Conservation (phyloP, 2,888 invertebrate species). For the Leptura quadrifasciata region DNA sequence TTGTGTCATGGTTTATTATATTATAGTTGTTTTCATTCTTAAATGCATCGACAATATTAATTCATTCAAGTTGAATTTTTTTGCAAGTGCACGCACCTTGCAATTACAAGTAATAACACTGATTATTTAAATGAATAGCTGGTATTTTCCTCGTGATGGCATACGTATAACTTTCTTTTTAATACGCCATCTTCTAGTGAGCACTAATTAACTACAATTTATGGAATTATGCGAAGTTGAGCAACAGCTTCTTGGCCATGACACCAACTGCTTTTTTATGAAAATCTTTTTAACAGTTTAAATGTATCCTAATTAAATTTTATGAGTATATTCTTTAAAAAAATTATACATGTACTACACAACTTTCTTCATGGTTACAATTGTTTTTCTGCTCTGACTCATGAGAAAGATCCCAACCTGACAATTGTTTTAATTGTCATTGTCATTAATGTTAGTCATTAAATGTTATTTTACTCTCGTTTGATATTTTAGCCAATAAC, state of each 20-base stretch:
- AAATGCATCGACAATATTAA: not conserved
- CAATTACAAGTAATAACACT: not conserved
- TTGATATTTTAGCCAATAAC: no score
- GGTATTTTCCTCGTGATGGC: not conserved
- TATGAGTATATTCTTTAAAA: no score
- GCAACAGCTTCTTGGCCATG: not conserved
- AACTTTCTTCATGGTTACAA: no score
- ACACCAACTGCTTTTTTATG: not conserved
- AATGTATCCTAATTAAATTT: no score
- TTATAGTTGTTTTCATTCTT: constrained; percentile 12
- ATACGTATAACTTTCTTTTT: not conserved
- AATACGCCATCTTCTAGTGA: not conserved
- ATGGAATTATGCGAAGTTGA: not conserved
- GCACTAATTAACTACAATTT: not conserved
- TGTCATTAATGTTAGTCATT: no score
- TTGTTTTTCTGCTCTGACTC: no score
- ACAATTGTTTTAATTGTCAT: no score
- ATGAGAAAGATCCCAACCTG: no score
- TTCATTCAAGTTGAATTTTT: not conserved
- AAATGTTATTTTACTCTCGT: no score
- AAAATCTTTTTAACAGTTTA: no score
- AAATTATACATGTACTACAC: no score
- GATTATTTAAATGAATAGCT: not conserved
- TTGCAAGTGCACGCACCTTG: not conserved
- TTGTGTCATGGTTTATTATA: not conserved